phyloP scores from a whole-genome alignment of 2,113 vertebrate species.

The Perca fluviatilis region DNA sequence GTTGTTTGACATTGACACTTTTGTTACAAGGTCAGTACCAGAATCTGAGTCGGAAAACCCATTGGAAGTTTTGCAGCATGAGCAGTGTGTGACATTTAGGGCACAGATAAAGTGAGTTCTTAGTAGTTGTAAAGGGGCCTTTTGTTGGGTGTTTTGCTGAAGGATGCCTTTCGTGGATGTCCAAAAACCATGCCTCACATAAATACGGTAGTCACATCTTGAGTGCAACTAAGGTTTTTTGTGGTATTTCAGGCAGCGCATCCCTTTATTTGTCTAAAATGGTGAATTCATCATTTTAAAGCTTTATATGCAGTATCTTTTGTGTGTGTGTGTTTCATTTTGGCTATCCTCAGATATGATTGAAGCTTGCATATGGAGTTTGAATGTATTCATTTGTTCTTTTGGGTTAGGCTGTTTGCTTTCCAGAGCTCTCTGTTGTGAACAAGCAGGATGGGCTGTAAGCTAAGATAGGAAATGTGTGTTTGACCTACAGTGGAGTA shows the following conservation, averaged over 20 bases:
- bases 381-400: constrained; percentile 39
- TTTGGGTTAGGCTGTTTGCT: constrained; percentile 19
- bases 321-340: constrained; percentile 12
- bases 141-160: constrained; percentile 43
- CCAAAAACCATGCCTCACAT: constrained; percentile 1
- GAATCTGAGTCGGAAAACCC: constrained; percentile 46
- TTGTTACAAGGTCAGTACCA: constrained; percentile 58
- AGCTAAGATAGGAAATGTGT: constrained; percentile 53
- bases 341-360: constrained; percentile 3
- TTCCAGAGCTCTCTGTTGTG: constrained; percentile 33
- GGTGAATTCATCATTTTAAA: constrained; percentile 8
- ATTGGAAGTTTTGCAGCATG: constrained; percentile 46
- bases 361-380: constrained; percentile 16
- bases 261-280: not conserved
- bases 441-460: not conserved
- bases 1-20: constrained; percentile 46
- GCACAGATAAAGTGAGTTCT: constrained; percentile 31
- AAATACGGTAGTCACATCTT: not conserved
- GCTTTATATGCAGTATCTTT: not conserved
- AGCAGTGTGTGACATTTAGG: constrained; percentile 64
- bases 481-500: constrained; percentile 38
- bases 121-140: constrained; percentile 26
- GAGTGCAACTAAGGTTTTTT: constrained; percentile 10
- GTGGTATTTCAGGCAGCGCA: not conserved
- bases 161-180: constrained; percentile 27